A percentile compares a stretch with the other conserved stretches of the same genome.
These are phyloP conservation scores for Hirundichthys speculiger DNA, from an alignment of 2,113 vertebrate species.

Conservation along the genomic window DNA sequence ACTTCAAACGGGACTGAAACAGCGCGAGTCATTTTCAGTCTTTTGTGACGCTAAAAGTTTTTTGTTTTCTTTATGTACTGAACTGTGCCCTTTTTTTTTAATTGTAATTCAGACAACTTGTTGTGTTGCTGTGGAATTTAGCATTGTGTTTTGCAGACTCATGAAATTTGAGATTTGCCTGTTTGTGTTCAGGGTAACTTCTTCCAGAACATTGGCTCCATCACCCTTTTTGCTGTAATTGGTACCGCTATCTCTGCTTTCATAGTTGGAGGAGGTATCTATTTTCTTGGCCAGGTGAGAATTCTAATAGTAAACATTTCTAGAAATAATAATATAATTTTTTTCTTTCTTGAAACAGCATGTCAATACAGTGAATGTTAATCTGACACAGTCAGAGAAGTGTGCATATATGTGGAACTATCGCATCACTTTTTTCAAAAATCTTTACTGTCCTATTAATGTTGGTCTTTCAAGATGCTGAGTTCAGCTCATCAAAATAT, in stretches of 20 bases:
- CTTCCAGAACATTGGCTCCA: constrained; percentile 99
- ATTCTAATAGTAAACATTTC: background rate
- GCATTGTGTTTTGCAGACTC: background rate
- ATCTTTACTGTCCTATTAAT: background rate
- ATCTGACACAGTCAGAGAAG: too few species aligned
- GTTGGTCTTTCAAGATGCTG: background rate
- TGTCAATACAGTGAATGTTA: too few species aligned
- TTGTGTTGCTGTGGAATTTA: constrained; percentile 16
- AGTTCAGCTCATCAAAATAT: background rate
- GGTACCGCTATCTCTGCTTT: constrained; percentile 98
- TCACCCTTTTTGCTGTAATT: constrained; percentile 96
- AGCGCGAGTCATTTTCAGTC: too few species aligned
- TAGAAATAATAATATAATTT: background rate
- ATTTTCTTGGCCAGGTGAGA: constrained; percentile 96
- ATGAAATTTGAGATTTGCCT: too few species aligned
- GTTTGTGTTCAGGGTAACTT: constrained; percentile 90
- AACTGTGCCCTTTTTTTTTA: too few species aligned
- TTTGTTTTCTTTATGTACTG: too few species aligned
- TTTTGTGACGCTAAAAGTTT: too few species aligned
- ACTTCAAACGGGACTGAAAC: too few species aligned
- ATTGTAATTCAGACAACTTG: background rate
- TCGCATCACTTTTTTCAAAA: too few species aligned
- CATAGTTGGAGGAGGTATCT: constrained; percentile 97
- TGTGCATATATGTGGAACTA: too few species aligned
- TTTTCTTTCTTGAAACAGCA: background rate